Conservation (phyloP, 2,888 invertebrate species). For the Scrobipalpa costella region DNA sequence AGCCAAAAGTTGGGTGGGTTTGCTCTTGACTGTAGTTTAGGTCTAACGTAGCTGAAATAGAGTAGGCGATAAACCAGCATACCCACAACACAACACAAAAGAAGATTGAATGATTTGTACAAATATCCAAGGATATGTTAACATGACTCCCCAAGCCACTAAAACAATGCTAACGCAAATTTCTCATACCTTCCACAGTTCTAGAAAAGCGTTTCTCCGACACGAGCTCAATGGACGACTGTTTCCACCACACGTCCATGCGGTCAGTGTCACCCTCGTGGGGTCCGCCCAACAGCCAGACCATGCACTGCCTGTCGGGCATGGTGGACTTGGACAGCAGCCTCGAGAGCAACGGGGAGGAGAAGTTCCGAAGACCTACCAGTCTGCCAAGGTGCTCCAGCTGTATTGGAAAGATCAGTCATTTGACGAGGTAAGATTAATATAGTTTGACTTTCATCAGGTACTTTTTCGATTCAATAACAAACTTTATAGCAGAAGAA, state of each 20-base stretch:
- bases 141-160: too few species aligned
- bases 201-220: constrained; percentile 75
- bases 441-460: background rate
- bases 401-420: constrained; percentile 89
- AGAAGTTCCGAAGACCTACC: constrained; percentile 65
- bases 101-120: too few species aligned
- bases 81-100: too few species aligned
- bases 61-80: too few species aligned
- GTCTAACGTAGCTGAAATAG: too few species aligned
- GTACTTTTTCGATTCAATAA: too few species aligned
- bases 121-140: too few species aligned
- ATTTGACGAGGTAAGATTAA: constrained; percentile 78
- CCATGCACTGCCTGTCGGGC: constrained; percentile 72
- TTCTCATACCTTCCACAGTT: constrained; percentile 44
- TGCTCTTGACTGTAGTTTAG: too few species aligned
- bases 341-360: constrained; percentile 68
- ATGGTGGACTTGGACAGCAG: constrained; percentile 66
- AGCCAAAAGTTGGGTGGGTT: too few species aligned
- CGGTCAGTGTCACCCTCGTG: constrained; percentile 72
- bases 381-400: constrained; percentile 85
- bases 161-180: background rate
- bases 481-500: too few species aligned
- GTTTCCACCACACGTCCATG: constrained; percentile 67
- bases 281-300: constrained; percentile 62
- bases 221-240: constrained; percentile 71